Percentiles rank a stretch among this genome's conserved stretches.
phyloP scores from a whole-genome alignment of 2,888 invertebrate species.

The Leptopilina myrica region DNA sequence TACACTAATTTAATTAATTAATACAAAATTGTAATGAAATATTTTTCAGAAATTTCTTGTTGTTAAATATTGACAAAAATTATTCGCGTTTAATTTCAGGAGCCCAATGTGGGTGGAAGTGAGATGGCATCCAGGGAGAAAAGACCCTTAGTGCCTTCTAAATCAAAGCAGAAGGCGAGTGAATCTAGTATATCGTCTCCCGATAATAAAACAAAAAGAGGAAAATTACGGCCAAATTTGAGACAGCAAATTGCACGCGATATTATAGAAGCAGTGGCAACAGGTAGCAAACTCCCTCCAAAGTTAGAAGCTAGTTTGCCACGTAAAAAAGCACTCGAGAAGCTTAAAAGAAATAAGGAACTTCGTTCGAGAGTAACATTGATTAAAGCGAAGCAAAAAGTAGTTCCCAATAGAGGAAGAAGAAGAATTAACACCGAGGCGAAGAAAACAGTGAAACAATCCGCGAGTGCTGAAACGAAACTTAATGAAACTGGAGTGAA shows the following conservation, averaged over 20 bases:
- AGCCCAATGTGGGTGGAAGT: constrained; percentile 77
- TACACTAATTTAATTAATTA: too few species aligned
- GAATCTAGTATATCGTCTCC: constrained; percentile 70
- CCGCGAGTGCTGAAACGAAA: constrained; percentile 44
- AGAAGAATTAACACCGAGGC: constrained; percentile 61
- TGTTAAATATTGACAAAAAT: constrained; percentile 46
- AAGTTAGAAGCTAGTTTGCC: constrained; percentile 72
- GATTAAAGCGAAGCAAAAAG: constrained; percentile 72
- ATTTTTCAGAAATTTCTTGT: too few species aligned
- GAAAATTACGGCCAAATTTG: constrained; percentile 62
- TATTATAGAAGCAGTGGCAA: constrained; percentile 73
- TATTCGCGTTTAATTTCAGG: constrained; percentile 64
- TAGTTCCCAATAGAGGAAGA: constrained; percentile 65
- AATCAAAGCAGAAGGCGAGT: constrained; percentile 74
- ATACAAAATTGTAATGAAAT: too few species aligned
- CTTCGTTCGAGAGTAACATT: constrained; percentile 68
- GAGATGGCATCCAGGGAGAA: constrained; percentile 77
- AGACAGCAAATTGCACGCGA: constrained; percentile 68
- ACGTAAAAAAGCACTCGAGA: constrained; percentile 70
- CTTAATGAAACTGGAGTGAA: constrained; percentile 10
- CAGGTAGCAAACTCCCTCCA: constrained; percentile 71
- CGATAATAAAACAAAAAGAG: constrained; percentile 68
- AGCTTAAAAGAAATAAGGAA: constrained; percentile 71
- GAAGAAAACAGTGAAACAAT: constrained; percentile 60
- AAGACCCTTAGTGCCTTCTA: constrained; percentile 76